phyloP scores from a whole-genome alignment of 2,797 vertebrate species.

The Mustela erminea region DNA sequence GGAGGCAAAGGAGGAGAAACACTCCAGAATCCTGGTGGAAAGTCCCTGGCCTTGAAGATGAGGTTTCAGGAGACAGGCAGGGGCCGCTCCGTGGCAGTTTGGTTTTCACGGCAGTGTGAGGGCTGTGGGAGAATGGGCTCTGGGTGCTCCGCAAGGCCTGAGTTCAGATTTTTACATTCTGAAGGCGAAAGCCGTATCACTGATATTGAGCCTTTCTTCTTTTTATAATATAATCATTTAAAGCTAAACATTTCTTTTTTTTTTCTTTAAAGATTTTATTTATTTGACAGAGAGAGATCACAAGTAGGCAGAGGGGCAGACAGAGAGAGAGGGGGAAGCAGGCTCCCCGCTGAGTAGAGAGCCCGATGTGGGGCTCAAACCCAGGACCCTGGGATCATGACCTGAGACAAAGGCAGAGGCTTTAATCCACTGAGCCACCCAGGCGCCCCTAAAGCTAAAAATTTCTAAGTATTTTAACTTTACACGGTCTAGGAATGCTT shows the following conservation, averaged over 20 bases:
- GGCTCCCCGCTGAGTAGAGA: no score
- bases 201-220: neutral
- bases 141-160: neutral
- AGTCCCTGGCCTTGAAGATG: neutral
- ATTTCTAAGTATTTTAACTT: neutral
- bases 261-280: no score
- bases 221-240: neutral
- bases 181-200: neutral
- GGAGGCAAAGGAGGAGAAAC: neutral
- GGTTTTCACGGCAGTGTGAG: fast-evolving
- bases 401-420: no score
- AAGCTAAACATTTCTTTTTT: neutral
- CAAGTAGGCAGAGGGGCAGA: no score
- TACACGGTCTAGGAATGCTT: neutral
- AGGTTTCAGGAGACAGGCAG: neutral
- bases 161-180: neutral
- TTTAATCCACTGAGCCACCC: no score
- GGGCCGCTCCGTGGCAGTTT: neutral
- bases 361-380: no score
- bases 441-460: neutral
- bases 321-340: no score
- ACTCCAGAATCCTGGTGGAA: neutral
- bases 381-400: no score
- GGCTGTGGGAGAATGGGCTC: neutral
- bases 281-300: no score